Base-by-base conservation (phyloP, 2,113 vertebrate genomes). In the Cettia cetti region DNA sequence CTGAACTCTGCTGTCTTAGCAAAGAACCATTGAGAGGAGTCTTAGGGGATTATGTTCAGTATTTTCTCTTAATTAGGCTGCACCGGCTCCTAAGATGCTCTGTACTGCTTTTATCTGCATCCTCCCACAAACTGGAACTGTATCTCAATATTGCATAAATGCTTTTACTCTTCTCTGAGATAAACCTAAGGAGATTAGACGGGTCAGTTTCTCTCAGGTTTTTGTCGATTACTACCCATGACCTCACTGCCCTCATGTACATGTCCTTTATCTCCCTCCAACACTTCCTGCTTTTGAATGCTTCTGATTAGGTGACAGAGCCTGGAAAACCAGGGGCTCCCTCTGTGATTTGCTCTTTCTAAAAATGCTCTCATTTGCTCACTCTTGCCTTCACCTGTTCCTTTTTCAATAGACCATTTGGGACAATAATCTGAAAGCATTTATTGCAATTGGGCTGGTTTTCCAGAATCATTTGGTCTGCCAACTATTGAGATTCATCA, bases 161-260 rank as follows among this genome's bases (percentile, higher is more conserved):
- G 53, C 24, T 86, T 74, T 80, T 61, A 71, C 50, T 89, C 87
- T 52, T 90, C 68, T 75, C 79, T 12, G 49, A 96, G 92, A 94
- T 90, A 95, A 92, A 92, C 40, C 40, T 84, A 78, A 75, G 56
- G 77, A 96, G 88, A 94, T 94, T 82, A 90, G 64, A 45, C 56
- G 16, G 35, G 79, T 82, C 2, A 2, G 26, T 56, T 81, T 89
- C 79, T 92, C 68, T 68, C 77, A 56, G 75, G 35, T 85, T 90
- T 50, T 44, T 44, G 52, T 35, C 31, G 37, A 86, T 95, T 83
- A 90, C 72, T 71, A 64, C 37, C 37, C 2, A 4, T 16, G 52
- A 71, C 18, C 6, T 53, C 40, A 47, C 59, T 52, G 82, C 52
- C 72, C 83, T 71, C 15, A 4, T 57, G 42, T 92, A 60, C 20